Evolutionary conservation across 2,113 vertebrate genomes (phyloP), one percentile per base, ranked within the genome.

Genomic region (Melanerpes aurifrons): DNA sequence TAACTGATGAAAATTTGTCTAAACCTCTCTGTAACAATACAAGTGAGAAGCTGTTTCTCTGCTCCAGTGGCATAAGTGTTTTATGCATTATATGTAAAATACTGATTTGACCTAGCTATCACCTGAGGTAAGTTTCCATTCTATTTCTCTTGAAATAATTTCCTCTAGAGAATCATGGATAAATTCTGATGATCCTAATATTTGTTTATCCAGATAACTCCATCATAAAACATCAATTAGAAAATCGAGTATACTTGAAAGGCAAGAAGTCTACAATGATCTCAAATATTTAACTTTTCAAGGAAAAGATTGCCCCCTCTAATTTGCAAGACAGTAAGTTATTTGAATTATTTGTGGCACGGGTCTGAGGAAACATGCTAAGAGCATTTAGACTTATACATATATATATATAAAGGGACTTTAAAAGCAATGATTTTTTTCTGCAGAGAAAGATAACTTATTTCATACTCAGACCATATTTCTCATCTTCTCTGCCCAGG

Each of bases 1-100:
- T 63, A 87, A 82, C n/a, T 85, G 64, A 80, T 91, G 68, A 82
- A 89, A 87, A 80, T 73, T 71, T 87, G 24, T 59, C 76, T 82
- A 86, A 87, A 82, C 8, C 7, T 76, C n/a, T 45, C 13, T 58
- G n/a, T 72, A 75, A 59, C 63, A 45, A 54, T 18, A 61, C 25
- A 69, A 75, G 15, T 72, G 35, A 89, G 87, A 89, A 92, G 28
- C 31, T 45, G 20, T 58, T 94, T 61, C 68, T 87, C n/a, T 85
- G 32, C 17, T 82, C 22, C 24, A 40, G 54, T 24, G 82, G 35
- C 50, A 12, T 35, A 88, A 73, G 15, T 57, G 25, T 54, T 93
- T 70, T 64, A 73, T 67, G 21, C 7, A 62, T 70, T 76, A 35
- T 45, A 20, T 3, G 2, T 72, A 61, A 89, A 95, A 70, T 68